Evolutionary conservation across 2,113 vertebrate species (phyloP), one percentile per base, ranked within the genome.

Genomic region (Polypterus senegalus): DNA sequence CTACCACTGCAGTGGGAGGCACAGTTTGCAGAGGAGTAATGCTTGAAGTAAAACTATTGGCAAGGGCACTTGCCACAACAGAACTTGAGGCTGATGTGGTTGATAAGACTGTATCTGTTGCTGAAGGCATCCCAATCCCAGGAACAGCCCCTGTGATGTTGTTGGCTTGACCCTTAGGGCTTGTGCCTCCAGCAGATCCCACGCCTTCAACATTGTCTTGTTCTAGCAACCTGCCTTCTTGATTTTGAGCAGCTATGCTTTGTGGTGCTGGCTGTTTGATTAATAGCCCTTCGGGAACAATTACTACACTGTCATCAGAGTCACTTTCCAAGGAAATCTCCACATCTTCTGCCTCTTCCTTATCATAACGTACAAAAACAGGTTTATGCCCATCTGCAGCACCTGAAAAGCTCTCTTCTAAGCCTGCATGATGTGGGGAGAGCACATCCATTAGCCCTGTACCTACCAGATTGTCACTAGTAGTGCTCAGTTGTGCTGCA

Each of bases 291-390:
- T 86, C 88, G 0, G 92, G 92, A 9, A 94, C 89, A 0, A 94
- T 94, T 46, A 94, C 88, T 56, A 94, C 90, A 0, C 91, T 92
- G 77, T 94, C 92, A 2, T 93, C 91, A 0, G 91, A 93, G 76
- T 94, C 91, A 0, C 92, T 94, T 45, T 86, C 91, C 67, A 94
- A 69, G 10, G 92, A 94, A 55, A 93, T 92, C 76, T 94, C 92
- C 9, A 92, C 88, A 0, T 94, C 91, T 0, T 91, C 89, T 0
- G 81, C 74, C 48, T 93, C 92, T 66, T 94, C 92, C 60, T 92
- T 87, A 62, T 94, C 90, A 0, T 90, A 94, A 56, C 91, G 90
- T 3, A 94, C 79, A 52, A 94, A 94, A 46, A 92, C 82, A 0
- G 91, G 88, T 9, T 88, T 79, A 57, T 87, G 86, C 0, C 83